Evolutionary conservation across 2,888 invertebrate genomes (phyloP).

Genomic region (Volucella zonaria): DNA sequence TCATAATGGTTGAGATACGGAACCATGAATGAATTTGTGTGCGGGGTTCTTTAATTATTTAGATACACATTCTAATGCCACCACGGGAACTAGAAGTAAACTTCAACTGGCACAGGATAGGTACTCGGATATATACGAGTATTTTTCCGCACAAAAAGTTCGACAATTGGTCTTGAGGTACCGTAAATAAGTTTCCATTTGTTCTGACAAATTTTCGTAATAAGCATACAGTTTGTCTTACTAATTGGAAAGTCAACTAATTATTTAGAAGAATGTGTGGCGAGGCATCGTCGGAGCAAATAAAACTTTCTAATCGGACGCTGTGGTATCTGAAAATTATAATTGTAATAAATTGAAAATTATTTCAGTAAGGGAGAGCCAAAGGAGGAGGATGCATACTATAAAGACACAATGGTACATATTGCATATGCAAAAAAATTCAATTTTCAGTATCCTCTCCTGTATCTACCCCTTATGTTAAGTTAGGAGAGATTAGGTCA

Average conservation of each 20-base stretch:
- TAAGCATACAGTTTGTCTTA: no score
- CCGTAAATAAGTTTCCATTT: neutral
- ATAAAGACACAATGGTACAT: no score
- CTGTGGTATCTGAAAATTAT: no score
- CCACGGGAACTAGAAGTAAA: neutral
- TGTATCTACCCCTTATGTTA: no score
- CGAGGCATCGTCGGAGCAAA: neutral
- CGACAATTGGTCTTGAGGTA: neutral
- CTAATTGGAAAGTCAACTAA: neutral
- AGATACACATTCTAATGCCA: neutral
- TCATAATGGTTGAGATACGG: neutral
- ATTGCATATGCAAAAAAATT: no score
- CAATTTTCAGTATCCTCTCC: no score
- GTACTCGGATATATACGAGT: neutral
- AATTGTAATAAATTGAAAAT: no score
- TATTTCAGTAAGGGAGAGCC: no score
- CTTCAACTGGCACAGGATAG: constrained; percentile 1
- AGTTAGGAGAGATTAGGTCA: no score
- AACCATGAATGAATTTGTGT: constrained; percentile 9
- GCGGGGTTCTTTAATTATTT: neutral
- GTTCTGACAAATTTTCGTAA: no score
- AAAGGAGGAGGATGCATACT: no score
- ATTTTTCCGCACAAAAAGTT: constrained; percentile 1
- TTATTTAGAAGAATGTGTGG: neutral
- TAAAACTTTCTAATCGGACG: neutral